Conservation (phyloP, 1,140 invertebrate genomes). For the Drosophila biarmipes region DNA sequence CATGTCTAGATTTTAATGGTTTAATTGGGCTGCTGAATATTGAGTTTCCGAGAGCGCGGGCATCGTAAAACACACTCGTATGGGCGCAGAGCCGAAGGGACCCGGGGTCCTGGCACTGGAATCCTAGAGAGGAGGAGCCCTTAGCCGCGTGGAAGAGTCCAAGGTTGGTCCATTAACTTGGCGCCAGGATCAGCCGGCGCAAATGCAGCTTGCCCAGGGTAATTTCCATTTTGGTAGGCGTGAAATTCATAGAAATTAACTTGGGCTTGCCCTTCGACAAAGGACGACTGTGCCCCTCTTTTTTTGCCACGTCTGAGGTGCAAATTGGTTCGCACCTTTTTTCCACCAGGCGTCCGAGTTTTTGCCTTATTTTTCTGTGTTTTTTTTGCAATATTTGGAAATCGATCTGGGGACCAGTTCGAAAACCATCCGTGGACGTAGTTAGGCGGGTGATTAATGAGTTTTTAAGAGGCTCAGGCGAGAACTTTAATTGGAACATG, state of each 20-base stretch:
- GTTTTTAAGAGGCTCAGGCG: slow-evolving; percentile 83
- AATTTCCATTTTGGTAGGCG: slow-evolving; percentile 60
- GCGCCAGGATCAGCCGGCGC: slow-evolving; percentile 44
- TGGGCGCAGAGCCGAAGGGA: too few relatives aligned
- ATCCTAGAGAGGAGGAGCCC: slow-evolving; percentile 7
- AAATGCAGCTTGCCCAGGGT: slow-evolving; percentile 33
- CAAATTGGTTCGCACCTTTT: slow-evolving; percentile 83
- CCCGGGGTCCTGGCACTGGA: neutral
- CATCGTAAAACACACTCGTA: slow-evolving; percentile 6
- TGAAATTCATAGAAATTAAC: slow-evolving; percentile 80
- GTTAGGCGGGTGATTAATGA: slow-evolving; percentile 84
- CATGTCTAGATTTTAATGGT: slow-evolving; percentile 81
- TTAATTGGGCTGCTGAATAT: slow-evolving; percentile 65
- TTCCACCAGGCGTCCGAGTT: slow-evolving; percentile 19
- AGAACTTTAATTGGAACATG: slow-evolving; percentile 82
- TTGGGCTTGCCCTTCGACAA: slow-evolving; percentile 30
- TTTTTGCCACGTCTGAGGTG: slow-evolving; percentile 75
- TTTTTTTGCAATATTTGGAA: slow-evolving; percentile 72
- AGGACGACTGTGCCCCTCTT: slow-evolving; percentile 8
- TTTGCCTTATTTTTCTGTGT: slow-evolving; percentile 1
- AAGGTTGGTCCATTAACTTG: slow-evolving; percentile 57
- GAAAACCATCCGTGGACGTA: slow-evolving; percentile 42
- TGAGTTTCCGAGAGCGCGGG: slow-evolving; percentile 21
- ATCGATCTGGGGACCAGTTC: slow-evolving; percentile 65
- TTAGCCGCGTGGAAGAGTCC: neutral